Evolutionary conservation across 2,113 vertebrate genomes (phyloP), one percentile per base, ranked within the genome.

Genomic region (Micronycteris hirsuta): DNA sequence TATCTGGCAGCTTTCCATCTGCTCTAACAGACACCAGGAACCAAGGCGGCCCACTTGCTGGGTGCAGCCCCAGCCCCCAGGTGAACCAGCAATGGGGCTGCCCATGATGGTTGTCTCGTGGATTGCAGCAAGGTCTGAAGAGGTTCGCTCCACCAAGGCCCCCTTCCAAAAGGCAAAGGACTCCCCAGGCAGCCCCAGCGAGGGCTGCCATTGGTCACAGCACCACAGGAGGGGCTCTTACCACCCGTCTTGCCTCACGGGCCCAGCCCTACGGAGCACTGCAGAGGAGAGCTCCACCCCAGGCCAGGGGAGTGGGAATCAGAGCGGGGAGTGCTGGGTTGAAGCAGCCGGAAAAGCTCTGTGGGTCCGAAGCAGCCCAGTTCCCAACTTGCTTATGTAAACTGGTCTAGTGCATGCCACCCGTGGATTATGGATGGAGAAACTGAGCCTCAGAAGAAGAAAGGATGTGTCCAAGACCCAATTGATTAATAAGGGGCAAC

Each of bases 271-370:
- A 15, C 70, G 43, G 10, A 41, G 38, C 15, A 94, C 16, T 24
- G 93, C 36, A 86, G 61, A 70, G 88, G 54, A 89, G 52, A 92
- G 88, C 41, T 22, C 33, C 58, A 38, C 5, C 33, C 7, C 45
- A 84, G 54, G 71, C 8, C 43, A 95, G 49, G 20, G 95, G 77
- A 96, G 31, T 95, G 17, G 49, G 45, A 91, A 80, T 73, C 43
- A 84, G 31, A 19, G 36, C 90, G 22, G 8, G 17, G 1, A 71
- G 10, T n/a, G 19, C 33, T 70, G 45, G 65, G 88, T n/a, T 76
- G 54, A 93, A 14, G 24, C 74, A 76, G 45, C 52, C 91, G 56
- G 58, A 86, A 83, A 91, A 19, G 19, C 81, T n/a, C 17, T 45
- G 19, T 82, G 28, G 9, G 31, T 56, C 43, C 47, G 26, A 47